Conservation (phyloP, 2,888 invertebrate species). For the Melinopterus prodromus region DNA sequence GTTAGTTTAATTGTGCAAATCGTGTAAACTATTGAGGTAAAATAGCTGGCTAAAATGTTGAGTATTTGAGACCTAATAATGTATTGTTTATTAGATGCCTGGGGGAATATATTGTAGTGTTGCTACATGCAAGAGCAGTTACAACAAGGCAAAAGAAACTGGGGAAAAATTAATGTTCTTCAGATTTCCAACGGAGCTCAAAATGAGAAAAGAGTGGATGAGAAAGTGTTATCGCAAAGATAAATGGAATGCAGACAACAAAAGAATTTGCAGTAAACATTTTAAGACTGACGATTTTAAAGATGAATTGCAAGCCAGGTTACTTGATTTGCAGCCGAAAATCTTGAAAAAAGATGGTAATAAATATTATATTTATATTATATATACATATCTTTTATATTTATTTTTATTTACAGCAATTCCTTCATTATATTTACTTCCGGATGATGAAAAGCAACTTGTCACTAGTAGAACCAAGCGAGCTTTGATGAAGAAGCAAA, state of each 20-base stretch:
- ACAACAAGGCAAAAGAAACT: not conserved
- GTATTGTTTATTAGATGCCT: too few species aligned
- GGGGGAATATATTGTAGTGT: not conserved
- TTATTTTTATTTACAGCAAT: slow-evolving; percentile 12
- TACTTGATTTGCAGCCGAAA: slow-evolving; percentile 17
- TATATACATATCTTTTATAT: not conserved
- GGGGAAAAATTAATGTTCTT: slow-evolving; percentile 11
- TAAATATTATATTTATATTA: not conserved
- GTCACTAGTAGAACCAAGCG: not conserved
- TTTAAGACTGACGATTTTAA: slow-evolving; percentile 27
- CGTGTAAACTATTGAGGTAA: too few species aligned
- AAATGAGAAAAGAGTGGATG: slow-evolving; percentile 31
- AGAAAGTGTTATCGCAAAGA: slow-evolving; percentile 32
- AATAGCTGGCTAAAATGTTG: too few species aligned
- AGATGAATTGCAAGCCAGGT: slow-evolving; percentile 27
- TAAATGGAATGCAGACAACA: slow-evolving; percentile 28
- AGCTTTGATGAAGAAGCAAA: not conserved
- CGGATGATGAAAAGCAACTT: not conserved
- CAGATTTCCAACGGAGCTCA: slow-evolving; percentile 10
- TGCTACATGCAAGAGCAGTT: too few species aligned
- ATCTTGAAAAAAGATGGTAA: slow-evolving; percentile 25
- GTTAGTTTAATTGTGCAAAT: too few species aligned
- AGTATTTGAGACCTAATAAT: too few species aligned
- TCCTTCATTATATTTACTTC: slow-evolving; percentile 12
- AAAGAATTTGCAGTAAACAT: slow-evolving; percentile 35